Evolutionary conservation across 2,888 invertebrate genomes (phyloP), one percentile per base, ranked within the genome.

Genomic region (Drosophila paranaensis): DNA sequence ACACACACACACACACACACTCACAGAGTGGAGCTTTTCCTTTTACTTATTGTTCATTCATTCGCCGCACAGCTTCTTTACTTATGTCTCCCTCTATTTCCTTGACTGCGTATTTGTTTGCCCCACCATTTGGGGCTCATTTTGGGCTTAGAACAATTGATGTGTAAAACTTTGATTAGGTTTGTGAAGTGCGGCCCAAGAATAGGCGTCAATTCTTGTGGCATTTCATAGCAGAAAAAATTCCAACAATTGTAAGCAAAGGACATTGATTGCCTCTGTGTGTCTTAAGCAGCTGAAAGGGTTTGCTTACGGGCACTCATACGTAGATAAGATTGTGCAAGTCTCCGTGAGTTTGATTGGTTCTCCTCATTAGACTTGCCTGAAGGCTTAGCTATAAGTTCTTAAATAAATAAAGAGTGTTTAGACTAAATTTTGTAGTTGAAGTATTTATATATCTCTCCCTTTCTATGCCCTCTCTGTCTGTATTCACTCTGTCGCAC

Each of bases 101-200:
- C 27, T 27, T 46, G 48, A 37, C 13, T 60, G 35, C 43, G 54
- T 61, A 25, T 68, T 40, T 58, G 60, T 14, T 53, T 53, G 48
- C 37, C 25, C 39, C 69, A 33, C 74, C 60, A 55, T 64, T 66
- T 40, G 58, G 58, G 48, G 39, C 39, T 27, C 39, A 48, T 58
- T 58, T 16, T 50, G 53, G 76, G 67, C 69, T 70, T 68, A 71
- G 57, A 84, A 76, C 82, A 84, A 82, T 82, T 79, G 82, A 82
- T 84, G 82, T 82, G 85, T 84, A 84, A 81, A 82, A 82, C 79
- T 82, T 82, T 82, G 79, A 82, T 82, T 85, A 82, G 82, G 85
- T 85, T 85, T 82, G 57, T 50, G 33, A 68, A 75, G 63, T 67
- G 69, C 61, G 66, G 63, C 75, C 76, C 30, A 51, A 57, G 63